Percentiles rank a stretch among this genome's conserved stretches.
phyloP scores from a whole-genome alignment of 2,797 vertebrate species.

The Notamacropus eugenii region DNA sequence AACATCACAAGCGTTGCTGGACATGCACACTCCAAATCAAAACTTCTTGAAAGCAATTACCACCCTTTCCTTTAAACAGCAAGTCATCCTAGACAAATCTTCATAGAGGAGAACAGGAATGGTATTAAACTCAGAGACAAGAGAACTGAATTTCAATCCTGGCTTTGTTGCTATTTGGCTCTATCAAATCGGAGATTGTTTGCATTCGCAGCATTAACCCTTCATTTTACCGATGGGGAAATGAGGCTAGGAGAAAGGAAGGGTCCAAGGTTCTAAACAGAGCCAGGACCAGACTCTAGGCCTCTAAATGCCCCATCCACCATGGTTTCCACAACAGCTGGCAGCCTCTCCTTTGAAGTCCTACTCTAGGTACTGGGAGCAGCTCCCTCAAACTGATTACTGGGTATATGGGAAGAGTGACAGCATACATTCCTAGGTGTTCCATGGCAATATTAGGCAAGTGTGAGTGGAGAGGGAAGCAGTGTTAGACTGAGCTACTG shows the following conservation, averaged over 20 bases:
- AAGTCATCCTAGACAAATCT: not conserved
- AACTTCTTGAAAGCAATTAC: not conserved
- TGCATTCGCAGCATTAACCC: not conserved
- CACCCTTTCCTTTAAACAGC: not conserved
- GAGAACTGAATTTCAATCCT: not conserved
- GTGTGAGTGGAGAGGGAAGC: not conserved
- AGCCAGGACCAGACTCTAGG: not conserved
- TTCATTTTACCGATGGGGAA: not conserved
- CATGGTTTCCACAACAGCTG: not conserved
- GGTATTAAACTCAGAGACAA: not conserved
- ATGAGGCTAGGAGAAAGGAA: not conserved
- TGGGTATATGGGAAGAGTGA: not conserved
- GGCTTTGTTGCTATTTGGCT: not conserved
- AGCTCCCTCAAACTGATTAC: not conserved
- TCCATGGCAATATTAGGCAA: not conserved
- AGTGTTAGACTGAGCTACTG: not conserved
- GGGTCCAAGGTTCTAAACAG: not conserved
- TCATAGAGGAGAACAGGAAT: not conserved
- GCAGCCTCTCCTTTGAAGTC: not conserved
- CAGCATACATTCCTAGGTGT: not conserved
- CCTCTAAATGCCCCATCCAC: not conserved
- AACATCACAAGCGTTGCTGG: not conserved
- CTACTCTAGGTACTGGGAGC: not conserved
- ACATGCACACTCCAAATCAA: not conserved
- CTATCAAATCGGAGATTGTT: not conserved